A percentile compares a stretch with the other conserved stretches of the same genome.
phyloP scores from a whole-genome alignment of 37 sponge, comb jelly and placozoan species.

The Petrosia ficiformis region DNA sequence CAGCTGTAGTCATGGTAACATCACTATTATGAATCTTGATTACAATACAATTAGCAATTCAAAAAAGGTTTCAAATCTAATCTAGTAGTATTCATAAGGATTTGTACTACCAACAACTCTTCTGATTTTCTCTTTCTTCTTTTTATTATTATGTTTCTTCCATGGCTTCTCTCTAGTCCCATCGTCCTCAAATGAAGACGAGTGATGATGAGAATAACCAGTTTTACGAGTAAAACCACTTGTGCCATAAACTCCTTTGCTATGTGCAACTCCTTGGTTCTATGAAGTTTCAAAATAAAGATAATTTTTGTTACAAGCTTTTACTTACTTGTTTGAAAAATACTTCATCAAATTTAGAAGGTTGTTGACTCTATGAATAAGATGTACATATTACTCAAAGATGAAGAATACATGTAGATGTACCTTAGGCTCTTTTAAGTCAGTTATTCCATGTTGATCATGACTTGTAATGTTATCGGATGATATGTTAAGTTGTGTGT shows the following conservation, averaged over 20 bases:
- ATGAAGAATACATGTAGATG: too few species aligned
- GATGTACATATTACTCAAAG: too few species aligned
- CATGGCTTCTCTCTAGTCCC: slow-evolving; percentile 68
- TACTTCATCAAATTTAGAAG: too few species aligned
- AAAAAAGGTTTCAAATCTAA: not conserved
- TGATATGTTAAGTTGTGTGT: slow-evolving; percentile 21
- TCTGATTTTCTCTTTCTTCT: slow-evolving; percentile 85
- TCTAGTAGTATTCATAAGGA: not conserved
- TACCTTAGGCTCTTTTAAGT: too few species aligned
- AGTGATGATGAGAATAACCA: slow-evolving; percentile 75
- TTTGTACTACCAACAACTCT: slow-evolving; percentile 6
- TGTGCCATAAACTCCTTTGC: slow-evolving; percentile 27
- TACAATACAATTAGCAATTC: not conserved
- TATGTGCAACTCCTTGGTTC: not conserved
- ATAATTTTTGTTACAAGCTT: too few species aligned
- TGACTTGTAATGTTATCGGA: too few species aligned
- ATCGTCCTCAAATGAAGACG: not conserved
- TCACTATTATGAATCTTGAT: not conserved
- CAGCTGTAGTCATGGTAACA: not conserved
- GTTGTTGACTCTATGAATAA: too few species aligned
- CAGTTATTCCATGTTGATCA: too few species aligned
- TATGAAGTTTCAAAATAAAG: too few species aligned
- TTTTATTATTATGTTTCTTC: slow-evolving; percentile 85
- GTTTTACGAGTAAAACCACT: slow-evolving; percentile 65
- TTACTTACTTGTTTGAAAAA: too few species aligned